phyloP scores from a whole-genome alignment of 1,140 invertebrate genomes.

The Scaptodrosophila lebanonensis region DNA sequence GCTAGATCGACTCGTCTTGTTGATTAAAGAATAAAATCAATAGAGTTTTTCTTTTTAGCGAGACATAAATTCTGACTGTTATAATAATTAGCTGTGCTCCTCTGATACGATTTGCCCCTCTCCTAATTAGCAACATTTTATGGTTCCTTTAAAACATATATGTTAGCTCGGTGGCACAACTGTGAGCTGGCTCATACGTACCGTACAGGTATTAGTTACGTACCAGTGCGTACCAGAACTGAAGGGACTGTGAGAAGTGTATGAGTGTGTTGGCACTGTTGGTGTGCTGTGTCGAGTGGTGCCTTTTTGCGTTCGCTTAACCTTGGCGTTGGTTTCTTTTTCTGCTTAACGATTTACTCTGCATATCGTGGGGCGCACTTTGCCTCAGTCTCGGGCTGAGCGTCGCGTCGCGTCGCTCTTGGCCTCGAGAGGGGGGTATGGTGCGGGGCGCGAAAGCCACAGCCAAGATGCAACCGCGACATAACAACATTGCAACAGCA shows the following conservation, averaged over 20 bases:
- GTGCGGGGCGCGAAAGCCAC: slow-evolving; percentile 20
- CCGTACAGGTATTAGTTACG: too few relatives aligned
- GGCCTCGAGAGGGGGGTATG: slow-evolving; percentile 1
- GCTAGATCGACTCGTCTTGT: too few relatives aligned
- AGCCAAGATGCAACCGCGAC: slow-evolving; percentile 19
- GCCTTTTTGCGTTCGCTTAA: slow-evolving; percentile 29
- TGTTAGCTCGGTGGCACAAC: too few relatives aligned
- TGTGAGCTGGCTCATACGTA: too few relatives aligned
- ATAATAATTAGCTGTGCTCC: too few relatives aligned
- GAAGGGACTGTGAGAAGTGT: background rate
- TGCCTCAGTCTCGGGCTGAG: background rate
- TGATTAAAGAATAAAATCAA: too few relatives aligned
- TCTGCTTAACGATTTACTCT: slow-evolving; percentile 41
- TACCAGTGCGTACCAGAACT: slow-evolving; percentile 3
- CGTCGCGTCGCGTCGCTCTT: background rate
- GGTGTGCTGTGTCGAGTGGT: slow-evolving; percentile 24
- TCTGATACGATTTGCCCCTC: too few relatives aligned
- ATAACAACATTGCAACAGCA: slow-evolving; percentile 35
- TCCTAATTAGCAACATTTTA: too few relatives aligned
- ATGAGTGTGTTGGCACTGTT: slow-evolving; percentile 1
- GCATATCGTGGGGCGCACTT: slow-evolving; percentile 26
- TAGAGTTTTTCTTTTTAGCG: too few relatives aligned
- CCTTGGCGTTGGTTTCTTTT: slow-evolving; percentile 52
- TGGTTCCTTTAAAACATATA: too few relatives aligned
- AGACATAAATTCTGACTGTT: too few relatives aligned